These are phyloP conservation scores for Pao palembangensis DNA, from an alignment of 2,113 vertebrate species.

Conservation along the genomic window DNA sequence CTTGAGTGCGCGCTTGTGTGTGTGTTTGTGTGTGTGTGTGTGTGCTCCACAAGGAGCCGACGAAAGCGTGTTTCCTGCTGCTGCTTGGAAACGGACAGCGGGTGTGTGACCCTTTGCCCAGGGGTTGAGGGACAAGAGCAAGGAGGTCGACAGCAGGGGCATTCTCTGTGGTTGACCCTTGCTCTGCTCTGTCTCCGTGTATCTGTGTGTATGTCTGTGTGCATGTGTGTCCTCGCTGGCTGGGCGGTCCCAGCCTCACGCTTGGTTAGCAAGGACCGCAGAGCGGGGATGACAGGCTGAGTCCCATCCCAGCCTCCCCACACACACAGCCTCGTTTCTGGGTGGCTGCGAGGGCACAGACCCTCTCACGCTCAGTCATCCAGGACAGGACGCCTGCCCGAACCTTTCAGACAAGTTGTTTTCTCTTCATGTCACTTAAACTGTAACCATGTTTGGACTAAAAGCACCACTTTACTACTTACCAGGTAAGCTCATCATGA, in stretches of 20 bases:
- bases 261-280: constrained; percentile 70
- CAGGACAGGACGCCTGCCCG: constrained; percentile 60
- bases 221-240: constrained; percentile 64
- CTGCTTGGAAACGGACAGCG: constrained; percentile 55
- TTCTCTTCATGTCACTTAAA: constrained; percentile 83
- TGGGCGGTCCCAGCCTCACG: constrained; percentile 75
- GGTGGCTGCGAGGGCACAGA: constrained; percentile 67
- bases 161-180: constrained; percentile 63
- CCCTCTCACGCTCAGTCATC: constrained; percentile 70
- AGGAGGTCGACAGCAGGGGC: constrained; percentile 56
- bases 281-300: constrained; percentile 74
- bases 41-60: constrained; percentile 39
- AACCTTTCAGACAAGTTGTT: constrained; percentile 50
- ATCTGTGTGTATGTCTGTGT: constrained; percentile 47
- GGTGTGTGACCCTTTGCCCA: constrained; percentile 63
- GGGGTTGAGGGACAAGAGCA: constrained; percentile 51
- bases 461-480: constrained; percentile 98
- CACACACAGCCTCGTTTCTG: constrained; percentile 64
- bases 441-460: constrained; percentile 94
- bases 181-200: constrained; percentile 46
- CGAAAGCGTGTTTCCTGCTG: constrained; percentile 40
- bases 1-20: constrained; percentile 37
- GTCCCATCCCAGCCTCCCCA: constrained; percentile 66
- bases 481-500: constrained; percentile 84
- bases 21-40: constrained; percentile 34